Percentiles rank a stretch among this genome's conserved stretches.
Conservation (phyloP, 35 echinoderm and acorn worm genomes). For the Hemicentrotus pulcherrimus region DNA sequence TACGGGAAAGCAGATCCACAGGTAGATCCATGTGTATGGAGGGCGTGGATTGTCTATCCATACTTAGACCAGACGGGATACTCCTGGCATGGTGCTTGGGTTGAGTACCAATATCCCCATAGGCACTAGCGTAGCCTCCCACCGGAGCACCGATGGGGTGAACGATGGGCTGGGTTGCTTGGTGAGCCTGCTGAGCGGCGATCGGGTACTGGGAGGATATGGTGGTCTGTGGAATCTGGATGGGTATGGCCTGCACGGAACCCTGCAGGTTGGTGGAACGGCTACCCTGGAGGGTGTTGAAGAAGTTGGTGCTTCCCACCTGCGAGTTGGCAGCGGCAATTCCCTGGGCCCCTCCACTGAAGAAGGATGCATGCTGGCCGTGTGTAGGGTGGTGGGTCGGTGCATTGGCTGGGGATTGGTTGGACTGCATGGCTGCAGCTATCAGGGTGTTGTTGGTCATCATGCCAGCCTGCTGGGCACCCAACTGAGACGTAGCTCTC, state of each 20-base stretch:
- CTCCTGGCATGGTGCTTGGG: constrained; percentile 53
- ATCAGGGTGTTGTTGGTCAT: constrained; percentile 55
- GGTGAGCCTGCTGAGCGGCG: not conserved
- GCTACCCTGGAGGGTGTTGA: constrained; percentile 58
- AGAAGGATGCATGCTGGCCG: constrained; percentile 77
- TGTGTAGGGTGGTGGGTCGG: constrained; percentile 55
- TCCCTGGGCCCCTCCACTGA: constrained; percentile 51
- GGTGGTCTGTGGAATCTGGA: constrained; percentile 45
- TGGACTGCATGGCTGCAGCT: constrained; percentile 33
- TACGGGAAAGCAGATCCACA: constrained; percentile 26
- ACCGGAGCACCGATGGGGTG: constrained; percentile 28
- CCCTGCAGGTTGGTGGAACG: constrained; percentile 48
- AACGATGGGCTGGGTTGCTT: constrained; percentile 27
- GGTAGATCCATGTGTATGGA: constrained; percentile 33
- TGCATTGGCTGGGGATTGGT: constrained; percentile 52
- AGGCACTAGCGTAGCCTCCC: constrained; percentile 28
- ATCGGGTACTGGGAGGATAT: constrained; percentile 37
- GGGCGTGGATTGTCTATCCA: constrained; percentile 43
- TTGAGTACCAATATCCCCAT: constrained; percentile 17
- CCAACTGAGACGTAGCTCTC: constrained; percentile 66
- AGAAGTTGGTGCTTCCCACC: constrained; percentile 66
- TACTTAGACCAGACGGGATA: not conserved
- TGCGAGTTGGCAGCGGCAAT: constrained; percentile 41
- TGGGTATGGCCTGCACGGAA: constrained; percentile 46
- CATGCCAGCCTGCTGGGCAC: constrained; percentile 63